Evolutionary conservation across 1,140 invertebrate genomes (phyloP), one percentile per base, ranked within the genome.

Genomic region (Drosophila pallidifrons): DNA sequence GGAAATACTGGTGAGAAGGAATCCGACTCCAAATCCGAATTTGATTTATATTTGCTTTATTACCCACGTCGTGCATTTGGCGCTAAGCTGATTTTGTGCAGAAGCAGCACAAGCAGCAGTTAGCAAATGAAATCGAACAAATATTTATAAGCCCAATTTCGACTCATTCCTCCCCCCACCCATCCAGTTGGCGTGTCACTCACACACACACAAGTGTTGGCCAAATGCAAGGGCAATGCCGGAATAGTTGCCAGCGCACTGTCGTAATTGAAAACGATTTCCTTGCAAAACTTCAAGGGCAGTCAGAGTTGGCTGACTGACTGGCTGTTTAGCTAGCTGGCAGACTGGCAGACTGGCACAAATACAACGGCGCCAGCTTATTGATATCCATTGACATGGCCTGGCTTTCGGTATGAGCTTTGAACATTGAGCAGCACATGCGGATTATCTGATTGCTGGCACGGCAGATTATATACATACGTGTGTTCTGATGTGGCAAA

Each of bases 221-320:
- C 77, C 20, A 38, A 79, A 32, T 69, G 79, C 79, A 82, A 81
- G 81, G 81, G 32, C 52, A 55, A 38, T 55, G 64, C 67, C 71
- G 74, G 71, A 57, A 81, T 75, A 80, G 82, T 83, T 78, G 72
- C 80, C 77, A 68, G 60, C 59, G 61, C 81, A 75, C 30, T 74
- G 74, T 47, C 59, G 80, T 88, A 87, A 88, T 87, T 87, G 83
- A 87, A 87, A 87, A 64, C 67, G 81, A 87, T 87, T 89, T 88
- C 85, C 83, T 78, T 77, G 77, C 66, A 32, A 49, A 61, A 41
- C 61, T 70, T 71, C 83, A 87, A 83, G 83, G 85, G 49, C 82
- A 83, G 38, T 57, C 38, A 63, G 20, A 60, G 55, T 47, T 67
- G 30, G 68, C 51, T 63, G 38, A 35, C 47, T 70, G 35, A 8